Percentiles rank a stretch among this genome's conserved stretches.
These are phyloP conservation scores for Invenusta paracnida DNA, from an alignment of 2,888 invertebrate species.

Conservation along the genomic window DNA sequence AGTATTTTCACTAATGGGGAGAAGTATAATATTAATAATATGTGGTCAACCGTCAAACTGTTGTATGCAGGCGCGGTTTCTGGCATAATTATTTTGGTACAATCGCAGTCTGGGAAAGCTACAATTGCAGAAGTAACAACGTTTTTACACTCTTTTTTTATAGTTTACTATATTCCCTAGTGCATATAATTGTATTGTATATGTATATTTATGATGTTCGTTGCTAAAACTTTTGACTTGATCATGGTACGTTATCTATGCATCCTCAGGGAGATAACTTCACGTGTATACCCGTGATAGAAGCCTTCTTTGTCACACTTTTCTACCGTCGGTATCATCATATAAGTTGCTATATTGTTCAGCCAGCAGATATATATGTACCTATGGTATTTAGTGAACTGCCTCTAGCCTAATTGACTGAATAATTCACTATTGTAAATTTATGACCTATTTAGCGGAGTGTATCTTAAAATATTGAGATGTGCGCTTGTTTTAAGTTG, in stretches of 20 bases:
- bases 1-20: too few species aligned
- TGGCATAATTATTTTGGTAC: too few species aligned
- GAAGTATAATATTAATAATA: too few species aligned
- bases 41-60: too few species aligned
- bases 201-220: too few species aligned
- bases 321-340: not conserved
- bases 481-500: not conserved
- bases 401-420: not conserved
- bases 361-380: not conserved
- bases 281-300: not conserved
- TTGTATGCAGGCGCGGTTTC: too few species aligned
- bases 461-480: not conserved
- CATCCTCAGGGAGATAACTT: not conserved
- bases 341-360: not conserved
- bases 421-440: not conserved
- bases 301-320: slow-evolving; percentile 1
- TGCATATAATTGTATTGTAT: too few species aligned
- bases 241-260: not conserved
- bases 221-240: too few species aligned
- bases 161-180: too few species aligned
- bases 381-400: slow-evolving; percentile 7
- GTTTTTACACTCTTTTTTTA: too few species aligned
- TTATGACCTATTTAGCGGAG: not conserved
- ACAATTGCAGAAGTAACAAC: too few species aligned
- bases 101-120: too few species aligned